Evolutionary conservation across 2,888 invertebrate genomes (phyloP), one percentile per base, ranked within the genome.

Genomic region (Nemotelus nigrinus): DNA sequence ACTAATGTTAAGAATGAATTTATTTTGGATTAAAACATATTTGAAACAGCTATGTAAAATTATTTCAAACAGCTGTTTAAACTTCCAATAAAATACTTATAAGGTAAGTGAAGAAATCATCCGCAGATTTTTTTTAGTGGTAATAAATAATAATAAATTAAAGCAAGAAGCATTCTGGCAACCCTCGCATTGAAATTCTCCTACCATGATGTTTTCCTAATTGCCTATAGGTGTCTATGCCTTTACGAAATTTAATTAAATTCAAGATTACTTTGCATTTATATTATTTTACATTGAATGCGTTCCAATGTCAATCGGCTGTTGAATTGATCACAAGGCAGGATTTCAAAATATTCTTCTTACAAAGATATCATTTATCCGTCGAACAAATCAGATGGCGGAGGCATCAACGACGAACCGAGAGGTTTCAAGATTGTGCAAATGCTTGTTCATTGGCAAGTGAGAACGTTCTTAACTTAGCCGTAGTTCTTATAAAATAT

Each of bases 161-260:
- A 25, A 25, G 25, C 25, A 25, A 25, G 25, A 25, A 25, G 25
- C 25, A 25, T 25, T 25, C 25, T 25, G 25, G 25, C 25, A 25
- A 25, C 25, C 25, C 25, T 25, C 25, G 1, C 25, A 25, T 25
- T 25, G 25, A 25, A 25, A 25, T 25, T 25, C 25, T 25, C 25
- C 25, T 25, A 25, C 25, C 25, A 25, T 65, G 65, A n/a, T 44
- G 48, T 65, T 65, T 43, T 25, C 72, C 50, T 78, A 79, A 78
- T 77, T 77, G 76, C 72, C 57, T 67, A 50, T 72, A 78, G 79
- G 79, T 79, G 76, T 78, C 78, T 76, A 78, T 79, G 78, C 76
- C 25, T 76, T 78, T 79, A 79, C 78, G 78, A 78, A 79, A 78
- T 79, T 79, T 79, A 79, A 79, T 79, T 79, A 79, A 77, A 77